Conservation (phyloP, 2,888 invertebrate genomes). For the Tinea semifulvella region DNA sequence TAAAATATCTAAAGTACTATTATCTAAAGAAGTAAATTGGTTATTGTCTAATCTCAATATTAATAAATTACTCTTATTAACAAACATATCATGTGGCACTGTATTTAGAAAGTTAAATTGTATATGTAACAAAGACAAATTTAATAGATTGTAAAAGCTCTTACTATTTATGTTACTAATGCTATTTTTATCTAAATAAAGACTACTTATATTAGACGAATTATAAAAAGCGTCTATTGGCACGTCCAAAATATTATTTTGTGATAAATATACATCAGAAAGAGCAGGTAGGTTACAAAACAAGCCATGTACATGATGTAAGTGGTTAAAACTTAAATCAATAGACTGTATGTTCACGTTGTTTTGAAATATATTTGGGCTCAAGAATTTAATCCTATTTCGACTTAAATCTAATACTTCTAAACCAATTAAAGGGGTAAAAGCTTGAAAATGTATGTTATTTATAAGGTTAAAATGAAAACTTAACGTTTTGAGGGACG, state of each 20-base stretch:
- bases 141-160: slow-evolving; percentile 77
- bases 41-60: slow-evolving; percentile 88
- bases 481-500: slow-evolving; percentile 81
- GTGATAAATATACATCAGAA: slow-evolving; percentile 81
- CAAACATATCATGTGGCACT: slow-evolving; percentile 81
- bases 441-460: slow-evolving; percentile 79
- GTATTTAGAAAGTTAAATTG: slow-evolving; percentile 86
- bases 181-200: slow-evolving; percentile 88
- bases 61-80: slow-evolving; percentile 77
- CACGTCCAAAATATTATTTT: slow-evolving; percentile 90
- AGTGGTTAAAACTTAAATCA: slow-evolving; percentile 89
- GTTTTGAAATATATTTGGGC: slow-evolving; percentile 78
- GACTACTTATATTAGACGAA: slow-evolving; percentile 78
- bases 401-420: slow-evolving; percentile 88
- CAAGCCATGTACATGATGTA: slow-evolving; percentile 85
- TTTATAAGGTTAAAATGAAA: slow-evolving; percentile 88
- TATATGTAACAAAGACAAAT: slow-evolving; percentile 82
- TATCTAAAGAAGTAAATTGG: slow-evolving; percentile 78
- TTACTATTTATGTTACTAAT: slow-evolving; percentile 82
- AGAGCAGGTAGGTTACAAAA: slow-evolving; percentile 84
- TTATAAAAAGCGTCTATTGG: slow-evolving; percentile 84
- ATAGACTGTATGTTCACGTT: slow-evolving; percentile 81
- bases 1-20: slow-evolving; percentile 79
- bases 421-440: slow-evolving; percentile 76
- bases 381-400: slow-evolving; percentile 84